Evolutionary conservation across 2,797 vertebrate genomes (phyloP), one percentile per base, ranked within the genome.

Genomic region (Ciconia nigra): DNA sequence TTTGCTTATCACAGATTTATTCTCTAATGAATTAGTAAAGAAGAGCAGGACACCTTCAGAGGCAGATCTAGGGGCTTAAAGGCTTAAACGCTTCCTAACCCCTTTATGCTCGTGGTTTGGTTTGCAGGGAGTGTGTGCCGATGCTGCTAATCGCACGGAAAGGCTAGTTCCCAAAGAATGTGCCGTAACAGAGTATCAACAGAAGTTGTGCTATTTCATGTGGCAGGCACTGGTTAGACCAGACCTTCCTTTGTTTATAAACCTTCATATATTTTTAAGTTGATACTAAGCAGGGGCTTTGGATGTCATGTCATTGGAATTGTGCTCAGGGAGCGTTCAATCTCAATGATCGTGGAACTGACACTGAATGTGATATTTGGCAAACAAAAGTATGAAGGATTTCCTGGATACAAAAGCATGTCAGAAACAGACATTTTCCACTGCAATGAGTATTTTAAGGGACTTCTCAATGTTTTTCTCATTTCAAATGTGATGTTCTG

Each of bases 1-100:
- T 98, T 98, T 98, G 98, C 98, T 98, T 98, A 98, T 98, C 98
- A 96, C 98, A 98, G 98, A 97, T 98, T 98, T 98, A 97, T 97
- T 97, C 98, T 98, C 97, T 98, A 98, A 98, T 96, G 97, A 98
- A 95, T 97, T 96, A 93, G 96, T 90, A 96, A 96, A 91, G 95
- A 96, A 96, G 96, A 97, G 73, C 92, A 91, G 96, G 97, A 96
- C 97, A 98, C 97, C 97, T 98, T 98, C 95, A 94, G 90, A 81
- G 94, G 87, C 96, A 96, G 87, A 97, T 94, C 46, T 78, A 74
- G 90, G 92, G 89, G 90, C 91, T 97, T 97, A 97, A 94, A 95
- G 88, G 96, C 94, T 98, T 97, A 95, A 95, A 70, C 5, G 89
- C 81, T 88, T 83, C 44, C 87, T 85, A 86, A 88, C 91, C 79